Evolutionary conservation across 64 coral and sea anemone species (phyloP), one percentile per base, ranked within the genome.

Genomic region (Platygyra sinensis): DNA sequence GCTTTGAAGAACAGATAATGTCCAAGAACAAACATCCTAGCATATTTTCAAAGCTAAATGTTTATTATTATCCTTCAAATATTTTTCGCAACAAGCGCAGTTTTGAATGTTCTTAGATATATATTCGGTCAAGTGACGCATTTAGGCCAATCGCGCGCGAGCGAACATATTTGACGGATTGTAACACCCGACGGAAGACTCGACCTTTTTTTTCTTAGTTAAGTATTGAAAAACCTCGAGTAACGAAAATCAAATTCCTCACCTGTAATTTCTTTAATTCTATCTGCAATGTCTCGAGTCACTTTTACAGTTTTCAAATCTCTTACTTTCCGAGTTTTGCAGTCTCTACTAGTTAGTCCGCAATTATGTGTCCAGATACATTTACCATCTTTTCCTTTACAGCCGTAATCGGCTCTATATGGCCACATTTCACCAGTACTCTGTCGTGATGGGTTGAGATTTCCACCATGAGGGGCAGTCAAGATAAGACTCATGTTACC

Each of bases 301-400:
- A 89, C 50, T 17, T 17, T 27, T 15, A 74, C 33, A 62, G 87
- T 89, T 12, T 42, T 4, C 2, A 60, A 3, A 24, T 89, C 87
- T 46, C 18, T 63, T 25, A 13, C 0, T 8, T 27, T 60, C 5
- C 1, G 5, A 49, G 87, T 55, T 2, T 2, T 49, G 73, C 87
- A 88, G 24, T 77, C 61, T 2, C 2, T 8, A 36, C 16, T 33
- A 60, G 10, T 77, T 60, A 11, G 19, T 0, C 61, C 39, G 10
- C 72, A 88, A 17, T 7, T 28, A 20, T 88, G 87, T 22, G 17
- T 88, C 87, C 87, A 88, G 19, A 76, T 76, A 88, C 87, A 88
- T 49, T 72, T 30, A 30, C 86, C 86, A 61, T 20, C 18, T 22
- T 17, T 39, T 74, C 62, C 25, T 24, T 30, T 20, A 46, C 87